A percentile compares a stretch with the other conserved stretches of the same genome.
These are phyloP conservation scores for Brachypodius melanocephalos DNA, from an alignment of 2,113 vertebrate species.

Conservation along the genomic window DNA sequence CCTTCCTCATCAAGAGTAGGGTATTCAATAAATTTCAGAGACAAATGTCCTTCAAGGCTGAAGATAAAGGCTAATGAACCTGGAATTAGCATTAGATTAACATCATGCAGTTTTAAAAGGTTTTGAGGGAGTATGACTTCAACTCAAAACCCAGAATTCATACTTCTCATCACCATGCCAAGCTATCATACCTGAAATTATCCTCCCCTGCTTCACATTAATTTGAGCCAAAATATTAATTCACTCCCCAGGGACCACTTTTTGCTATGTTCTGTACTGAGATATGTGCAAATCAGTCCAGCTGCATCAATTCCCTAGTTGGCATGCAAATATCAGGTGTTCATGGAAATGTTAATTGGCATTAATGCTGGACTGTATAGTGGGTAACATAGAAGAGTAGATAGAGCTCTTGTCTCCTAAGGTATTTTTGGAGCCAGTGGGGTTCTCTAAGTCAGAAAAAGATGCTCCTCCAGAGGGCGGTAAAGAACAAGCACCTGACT, in stretches of 20 bases:
- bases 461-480: not conserved
- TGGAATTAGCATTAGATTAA: slow-evolving; percentile 37
- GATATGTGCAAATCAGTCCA: not conserved
- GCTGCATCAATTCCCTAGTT: not conserved
- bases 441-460: not conserved
- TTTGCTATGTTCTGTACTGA: not conserved
- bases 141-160: not conserved
- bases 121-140: not conserved
- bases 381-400: not conserved
- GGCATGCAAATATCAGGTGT: not conserved
- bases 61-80: slow-evolving; percentile 25
- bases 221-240: not conserved
- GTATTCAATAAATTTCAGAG: not conserved
- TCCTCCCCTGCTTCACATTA: not conserved
- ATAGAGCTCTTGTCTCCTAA: not conserved
- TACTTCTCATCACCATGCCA: not conserved
- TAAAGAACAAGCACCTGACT: not conserved
- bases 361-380: not conserved
- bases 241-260: not conserved
- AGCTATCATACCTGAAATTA: not conserved
- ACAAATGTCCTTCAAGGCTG: slow-evolving; percentile 6
- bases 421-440: not conserved
- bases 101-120: slow-evolving; percentile 19
- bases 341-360: not conserved
- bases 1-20: not conserved